Evolutionary conservation across 2,113 vertebrate genomes (phyloP).

Genomic region (Silurus asotus): DNA sequence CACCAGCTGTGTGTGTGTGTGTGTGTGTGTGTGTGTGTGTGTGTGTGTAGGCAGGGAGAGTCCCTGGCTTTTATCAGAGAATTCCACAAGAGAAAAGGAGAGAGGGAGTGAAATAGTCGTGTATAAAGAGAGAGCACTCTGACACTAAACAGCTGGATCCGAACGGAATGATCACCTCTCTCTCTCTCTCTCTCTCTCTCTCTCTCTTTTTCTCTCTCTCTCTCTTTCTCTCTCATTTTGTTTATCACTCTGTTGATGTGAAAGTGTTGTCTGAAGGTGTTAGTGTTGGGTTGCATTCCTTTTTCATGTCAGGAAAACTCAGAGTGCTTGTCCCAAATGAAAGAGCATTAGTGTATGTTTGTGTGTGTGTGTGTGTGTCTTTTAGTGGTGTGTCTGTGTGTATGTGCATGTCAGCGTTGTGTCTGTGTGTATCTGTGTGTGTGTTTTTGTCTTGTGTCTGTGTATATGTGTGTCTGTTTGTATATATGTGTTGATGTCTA

Average conservation of each 20-base stretch:
- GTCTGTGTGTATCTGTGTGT: no score
- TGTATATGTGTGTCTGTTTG: no score
- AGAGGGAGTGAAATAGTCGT: not conserved
- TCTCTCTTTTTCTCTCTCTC: not conserved
- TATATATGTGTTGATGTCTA: no score
- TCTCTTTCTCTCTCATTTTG: not conserved
- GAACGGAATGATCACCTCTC: not conserved
- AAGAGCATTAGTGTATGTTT: not conserved
- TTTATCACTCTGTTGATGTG: conserved; percentile 8
- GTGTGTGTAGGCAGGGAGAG: conserved; percentile 25
- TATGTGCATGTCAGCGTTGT: no score
- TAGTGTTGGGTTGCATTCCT: not conserved
- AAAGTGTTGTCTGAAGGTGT: not conserved
- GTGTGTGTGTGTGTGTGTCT: not conserved
- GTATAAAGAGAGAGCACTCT: not conserved
- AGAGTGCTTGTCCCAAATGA: not conserved
- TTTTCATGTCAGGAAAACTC: not conserved
- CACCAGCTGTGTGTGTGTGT: conserved; percentile 31
- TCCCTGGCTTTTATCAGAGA: conserved; percentile 30
- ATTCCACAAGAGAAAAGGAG: conserved; percentile 21
- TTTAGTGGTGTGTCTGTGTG: no score
- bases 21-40: conserved; percentile 31
- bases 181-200: not conserved
- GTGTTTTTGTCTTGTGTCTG: no score
- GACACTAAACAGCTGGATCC: conserved; percentile 23